These are phyloP conservation scores for Phylloscopus collybita DNA, from an alignment of 2,797 vertebrate species.

Conservation along the genomic window DNA sequence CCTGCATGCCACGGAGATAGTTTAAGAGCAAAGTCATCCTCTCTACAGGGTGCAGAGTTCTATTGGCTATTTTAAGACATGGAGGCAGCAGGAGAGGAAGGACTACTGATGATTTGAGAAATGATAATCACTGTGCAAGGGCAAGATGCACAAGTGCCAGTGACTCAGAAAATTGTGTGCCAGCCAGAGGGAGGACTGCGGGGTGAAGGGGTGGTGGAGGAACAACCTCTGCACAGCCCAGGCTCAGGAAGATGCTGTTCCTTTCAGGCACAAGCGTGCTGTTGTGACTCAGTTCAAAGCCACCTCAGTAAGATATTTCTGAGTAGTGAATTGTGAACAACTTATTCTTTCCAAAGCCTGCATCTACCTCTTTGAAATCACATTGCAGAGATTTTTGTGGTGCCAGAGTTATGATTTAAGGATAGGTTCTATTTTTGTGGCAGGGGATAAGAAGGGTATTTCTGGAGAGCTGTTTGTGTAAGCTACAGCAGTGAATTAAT, in stretches of 20 bases:
- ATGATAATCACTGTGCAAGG: slow-evolving; percentile 57
- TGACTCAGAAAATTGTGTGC: slow-evolving; percentile 56
- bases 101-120: slow-evolving; percentile 60
- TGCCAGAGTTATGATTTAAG: not conserved
- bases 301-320: not conserved
- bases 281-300: not conserved
- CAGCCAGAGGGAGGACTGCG: not conserved
- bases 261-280: not conserved
- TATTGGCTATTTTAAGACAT: slow-evolving; percentile 57
- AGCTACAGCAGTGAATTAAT: not conserved
- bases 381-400: not conserved
- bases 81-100: slow-evolving; percentile 55
- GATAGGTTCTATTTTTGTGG: not conserved
- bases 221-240: not conserved
- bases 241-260: not conserved
- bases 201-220: not conserved
- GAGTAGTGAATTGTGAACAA: not conserved
- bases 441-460: not conserved
- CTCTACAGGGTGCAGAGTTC: slow-evolving; percentile 43
- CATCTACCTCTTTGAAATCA: not conserved
- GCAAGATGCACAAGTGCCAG: slow-evolving; percentile 48
- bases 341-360: not conserved
- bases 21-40: slow-evolving; percentile 54
- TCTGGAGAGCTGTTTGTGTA: not conserved
- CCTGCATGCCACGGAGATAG: not conserved